These are phyloP conservation scores for Enteromius mattozi DNA, from an alignment of 2,797 vertebrate genomes.

Conservation along the genomic window DNA sequence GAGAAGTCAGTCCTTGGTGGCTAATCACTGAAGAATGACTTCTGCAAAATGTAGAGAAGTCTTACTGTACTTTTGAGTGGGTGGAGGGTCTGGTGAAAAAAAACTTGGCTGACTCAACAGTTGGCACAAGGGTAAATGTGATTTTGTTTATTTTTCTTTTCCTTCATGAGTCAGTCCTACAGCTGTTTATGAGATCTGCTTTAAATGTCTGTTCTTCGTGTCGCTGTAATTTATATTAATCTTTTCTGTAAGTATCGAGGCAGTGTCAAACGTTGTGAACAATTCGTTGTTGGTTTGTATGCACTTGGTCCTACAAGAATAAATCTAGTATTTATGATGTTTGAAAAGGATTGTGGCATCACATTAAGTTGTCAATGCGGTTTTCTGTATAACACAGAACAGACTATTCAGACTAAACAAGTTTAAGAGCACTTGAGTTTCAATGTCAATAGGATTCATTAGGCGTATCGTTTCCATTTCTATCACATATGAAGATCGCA, in stretches of 20 bases:
- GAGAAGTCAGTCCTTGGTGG: constrained; percentile 22
- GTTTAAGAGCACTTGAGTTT: constrained; percentile 26
- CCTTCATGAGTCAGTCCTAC: not conserved
- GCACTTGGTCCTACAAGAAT: not conserved
- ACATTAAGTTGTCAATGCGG: not conserved
- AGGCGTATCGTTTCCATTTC: not conserved
- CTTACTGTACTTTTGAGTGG: constrained; percentile 40
- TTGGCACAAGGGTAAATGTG: constrained; percentile 19
- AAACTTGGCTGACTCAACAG: constrained; percentile 30
- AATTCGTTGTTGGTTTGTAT: not conserved
- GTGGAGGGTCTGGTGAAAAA: constrained; percentile 47
- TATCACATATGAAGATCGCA: constrained; percentile 53
- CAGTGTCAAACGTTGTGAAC: not conserved
- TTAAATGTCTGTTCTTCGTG: not conserved
- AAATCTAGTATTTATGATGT: not conserved
- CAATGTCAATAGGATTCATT: constrained; percentile 22
- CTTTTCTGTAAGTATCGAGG: not conserved
- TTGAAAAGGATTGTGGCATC: constrained; percentile 5
- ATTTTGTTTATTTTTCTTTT: not conserved
- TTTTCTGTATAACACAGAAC: not conserved
- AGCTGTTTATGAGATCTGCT: not conserved
- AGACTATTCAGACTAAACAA: constrained; percentile 33
- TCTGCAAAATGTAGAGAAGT: constrained; percentile 8
- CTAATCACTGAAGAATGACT: constrained; percentile 26
- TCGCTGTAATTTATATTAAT: not conserved